These are phyloP conservation scores for Labeo catla DNA, from an alignment of 2,113 vertebrate genomes.

Conservation along the genomic window DNA sequence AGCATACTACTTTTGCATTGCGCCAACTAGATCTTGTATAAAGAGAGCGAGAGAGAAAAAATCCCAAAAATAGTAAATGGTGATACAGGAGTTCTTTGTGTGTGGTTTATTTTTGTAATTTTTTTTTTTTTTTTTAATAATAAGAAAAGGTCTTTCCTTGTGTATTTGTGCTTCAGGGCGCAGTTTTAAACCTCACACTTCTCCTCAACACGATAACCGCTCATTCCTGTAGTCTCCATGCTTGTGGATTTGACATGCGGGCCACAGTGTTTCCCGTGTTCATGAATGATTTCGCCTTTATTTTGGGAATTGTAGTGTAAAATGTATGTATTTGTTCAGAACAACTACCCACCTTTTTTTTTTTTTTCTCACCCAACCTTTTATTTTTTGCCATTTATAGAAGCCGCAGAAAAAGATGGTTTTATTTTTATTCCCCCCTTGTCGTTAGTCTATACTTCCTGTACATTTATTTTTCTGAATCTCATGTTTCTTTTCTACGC, in stretches of 20 bases:
- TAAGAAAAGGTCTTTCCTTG: slow-evolving; percentile 12
- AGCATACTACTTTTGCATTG: slow-evolving; percentile 55
- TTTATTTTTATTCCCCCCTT: slow-evolving; percentile 19
- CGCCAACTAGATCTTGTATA: slow-evolving; percentile 59
- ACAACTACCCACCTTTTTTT: slow-evolving; percentile 15
- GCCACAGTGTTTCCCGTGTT: slow-evolving; percentile 39
- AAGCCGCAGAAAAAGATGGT: slow-evolving; percentile 34
- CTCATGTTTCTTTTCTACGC: slow-evolving; percentile 17
- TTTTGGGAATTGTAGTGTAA: slow-evolving; percentile 41
- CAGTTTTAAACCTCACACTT: slow-evolving; percentile 47
- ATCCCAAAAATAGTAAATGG: slow-evolving; percentile 60
- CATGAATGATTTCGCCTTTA: slow-evolving; percentile 38
- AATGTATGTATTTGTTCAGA: slow-evolving; percentile 54
- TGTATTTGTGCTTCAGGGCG: slow-evolving; percentile 51
- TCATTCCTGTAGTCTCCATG: slow-evolving; percentile 42
- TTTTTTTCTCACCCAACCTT: slow-evolving; percentile 11
- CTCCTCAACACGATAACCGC: slow-evolving; percentile 26
- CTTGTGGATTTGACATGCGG: slow-evolving; percentile 41
- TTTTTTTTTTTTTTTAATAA: slow-evolving; percentile 4
- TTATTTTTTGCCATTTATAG: slow-evolving; percentile 55
- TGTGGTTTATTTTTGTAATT: slow-evolving; percentile 65
- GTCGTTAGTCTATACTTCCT: slow-evolving; percentile 54
- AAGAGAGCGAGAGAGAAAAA: slow-evolving; percentile 50
- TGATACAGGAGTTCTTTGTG: slow-evolving; percentile 60
- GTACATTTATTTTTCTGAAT: slow-evolving; percentile 42